A percentile compares a stretch with the other conserved stretches of the same genome.
Evolutionary conservation across 2,888 invertebrate genomes (phyloP).

Genomic region (Andrena praecox): DNA sequence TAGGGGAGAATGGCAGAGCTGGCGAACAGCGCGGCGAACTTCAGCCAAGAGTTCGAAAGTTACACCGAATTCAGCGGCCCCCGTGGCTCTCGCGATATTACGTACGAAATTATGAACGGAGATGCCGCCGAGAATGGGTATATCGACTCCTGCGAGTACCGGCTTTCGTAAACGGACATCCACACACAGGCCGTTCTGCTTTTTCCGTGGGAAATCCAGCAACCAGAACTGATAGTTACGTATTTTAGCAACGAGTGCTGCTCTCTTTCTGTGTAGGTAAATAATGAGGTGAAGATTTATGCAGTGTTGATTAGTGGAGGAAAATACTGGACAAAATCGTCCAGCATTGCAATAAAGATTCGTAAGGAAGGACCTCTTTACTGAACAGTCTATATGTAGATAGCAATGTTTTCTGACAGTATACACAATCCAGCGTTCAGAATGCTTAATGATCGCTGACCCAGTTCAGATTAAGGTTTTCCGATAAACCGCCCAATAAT

Average conservation of each 20-base stretch:
- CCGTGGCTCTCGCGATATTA: conserved; percentile 62
- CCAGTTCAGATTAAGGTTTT: too few species aligned
- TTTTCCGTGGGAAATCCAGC: conserved; percentile 39
- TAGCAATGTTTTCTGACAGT: too few species aligned
- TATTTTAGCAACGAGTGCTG: not conserved
- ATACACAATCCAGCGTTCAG: too few species aligned
- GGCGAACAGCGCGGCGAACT: conserved; percentile 33
- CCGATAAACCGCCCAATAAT: too few species aligned
- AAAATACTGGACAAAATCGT: too few species aligned
- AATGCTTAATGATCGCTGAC: too few species aligned
- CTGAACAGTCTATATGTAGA: too few species aligned
- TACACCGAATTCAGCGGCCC: conserved; percentile 61
- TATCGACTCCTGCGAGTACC: conserved; percentile 59
- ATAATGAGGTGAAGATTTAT: too few species aligned
- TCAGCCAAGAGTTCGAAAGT: conserved; percentile 61
- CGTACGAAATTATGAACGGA: conserved; percentile 64
- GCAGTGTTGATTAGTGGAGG: too few species aligned
- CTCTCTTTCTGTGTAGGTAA: not conserved
- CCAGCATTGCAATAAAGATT: too few species aligned
- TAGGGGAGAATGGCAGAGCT: conserved; percentile 13
- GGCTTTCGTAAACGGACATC: conserved; percentile 48
- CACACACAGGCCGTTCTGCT: conserved; percentile 2
- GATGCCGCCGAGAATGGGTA: conserved; percentile 36
- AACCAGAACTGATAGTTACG: conserved; percentile 46
- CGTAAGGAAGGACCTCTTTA: too few species aligned